These are phyloP conservation scores for Sporophila hypoxantha DNA, from an alignment of 2,113 vertebrate genomes.

Conservation along the genomic window DNA sequence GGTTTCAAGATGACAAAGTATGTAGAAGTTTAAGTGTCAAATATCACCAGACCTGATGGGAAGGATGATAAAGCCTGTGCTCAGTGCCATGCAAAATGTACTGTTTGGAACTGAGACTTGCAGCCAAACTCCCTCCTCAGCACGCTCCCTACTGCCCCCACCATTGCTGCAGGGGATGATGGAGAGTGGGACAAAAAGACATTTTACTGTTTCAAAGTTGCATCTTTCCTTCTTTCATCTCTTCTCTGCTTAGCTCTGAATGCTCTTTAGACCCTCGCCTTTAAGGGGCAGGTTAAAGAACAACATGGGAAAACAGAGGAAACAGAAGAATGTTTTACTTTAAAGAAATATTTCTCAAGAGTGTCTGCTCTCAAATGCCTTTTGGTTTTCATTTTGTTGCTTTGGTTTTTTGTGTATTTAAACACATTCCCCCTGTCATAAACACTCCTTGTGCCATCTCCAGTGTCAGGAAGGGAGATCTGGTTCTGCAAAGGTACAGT, in stretches of 20 bases:
- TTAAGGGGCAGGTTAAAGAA: slow-evolving; percentile 14
- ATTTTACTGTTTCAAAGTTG: not conserved
- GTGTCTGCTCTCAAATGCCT: not conserved
- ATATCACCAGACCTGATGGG: not conserved
- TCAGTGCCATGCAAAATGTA: not conserved
- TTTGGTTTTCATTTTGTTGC: not conserved
- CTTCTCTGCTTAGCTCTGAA: not conserved
- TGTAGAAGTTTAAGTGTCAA: not conserved
- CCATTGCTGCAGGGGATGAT: not conserved
- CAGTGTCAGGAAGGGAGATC: not conserved
- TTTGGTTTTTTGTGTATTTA: not conserved
- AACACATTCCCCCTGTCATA: not conserved
- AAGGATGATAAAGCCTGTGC: not conserved
- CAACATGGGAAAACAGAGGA: not conserved
- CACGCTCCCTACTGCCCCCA: not conserved
- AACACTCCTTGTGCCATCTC: not conserved
- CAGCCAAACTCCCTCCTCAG: not conserved
- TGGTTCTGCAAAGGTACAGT: not conserved
- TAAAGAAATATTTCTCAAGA: not conserved
- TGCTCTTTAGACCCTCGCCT: not conserved
- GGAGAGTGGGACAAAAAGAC: not conserved
- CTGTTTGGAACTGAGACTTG: not conserved
- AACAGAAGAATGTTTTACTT: not conserved
- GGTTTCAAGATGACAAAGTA: not conserved
- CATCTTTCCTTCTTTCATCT: not conserved